Base-by-base conservation (phyloP, 2,888 invertebrate species). In the Nasonia oneida region DNA sequence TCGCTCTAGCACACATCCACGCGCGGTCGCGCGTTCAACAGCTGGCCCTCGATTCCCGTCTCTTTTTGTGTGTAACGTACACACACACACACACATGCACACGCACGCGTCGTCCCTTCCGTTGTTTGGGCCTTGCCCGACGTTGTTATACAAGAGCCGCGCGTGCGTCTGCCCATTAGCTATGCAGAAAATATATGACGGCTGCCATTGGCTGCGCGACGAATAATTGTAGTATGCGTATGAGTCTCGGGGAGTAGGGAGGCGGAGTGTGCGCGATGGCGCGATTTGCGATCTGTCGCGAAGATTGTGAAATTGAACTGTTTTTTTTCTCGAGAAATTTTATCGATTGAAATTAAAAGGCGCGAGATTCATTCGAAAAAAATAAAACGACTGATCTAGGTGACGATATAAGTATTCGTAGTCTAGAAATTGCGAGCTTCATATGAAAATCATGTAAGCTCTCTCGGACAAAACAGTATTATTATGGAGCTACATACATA, bases 121-220 rank as follows among this genome's bases (percentile, higher is more conserved):
- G 79, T 71, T 50, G 70, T 53, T 15, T 12, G 67, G 67, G 67
- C 67, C 74, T 50, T 85, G 47, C 47, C 5, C 81, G 53, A 85
- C 78, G 78, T 81, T 85, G n/a, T 77, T 85, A 47, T 12, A 81
- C 78, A 81, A 81, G 78, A 53, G 81, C 85, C 85, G 73, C 71
- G 71, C 10, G 18, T 61, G 50, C 47, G 23, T 50, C 74, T 18
- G 67, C 18, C 39, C 39, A 80, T 80, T 85, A 78, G 77, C 29
- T 78, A 78, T 81, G 78, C 81, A 81, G 73, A 57, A 84, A 57
- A 33, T 67, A 74, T 1, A 61, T 2, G 47, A 47, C 57, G 57
- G 39, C 75, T 78, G 23, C 71, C 61, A 78, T 83, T 73, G 77
- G 39, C 73, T 67, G 73, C n/a, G 67, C 67, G 67, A 67, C 33